Evolutionary conservation across 2,888 invertebrate species (phyloP), one percentile per base, ranked within the genome.

Genomic region (Drosophila tripunctata): DNA sequence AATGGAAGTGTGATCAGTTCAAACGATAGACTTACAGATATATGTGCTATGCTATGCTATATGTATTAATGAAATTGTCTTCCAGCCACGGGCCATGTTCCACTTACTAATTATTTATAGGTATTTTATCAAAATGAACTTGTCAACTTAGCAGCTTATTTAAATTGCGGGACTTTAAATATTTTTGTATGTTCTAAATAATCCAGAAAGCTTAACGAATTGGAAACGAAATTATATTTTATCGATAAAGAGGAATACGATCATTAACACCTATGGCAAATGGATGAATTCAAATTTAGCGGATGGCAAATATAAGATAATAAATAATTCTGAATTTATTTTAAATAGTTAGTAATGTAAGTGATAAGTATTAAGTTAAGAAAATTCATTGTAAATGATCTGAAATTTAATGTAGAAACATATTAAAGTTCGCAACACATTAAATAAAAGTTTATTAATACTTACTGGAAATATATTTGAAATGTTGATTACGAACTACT

Each of bases 1-100:
- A 71, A 71, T 65, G 72, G 52, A 48, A 30, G 24, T 35, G 31
- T 43, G 69, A 54, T 69, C 62, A 51, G 22, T 33, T 48, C 15
- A 8, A 4, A 3, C 41, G 54, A 47, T 68, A 17, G 33, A 45
- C 12, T 31, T 61, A 35, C 45, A 57, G 24, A 27, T 8, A 27
- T 8, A 27, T 27, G 10, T 27, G 3, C 27, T 27, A 61, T 61
- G 60, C 15, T 8, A 27, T 27, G 10, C 10, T 3, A 7, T 27
- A 61, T 61, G 60, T 19, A 21, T 31, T 45, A 36, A 47, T 60
- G 19, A 68, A 65, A 38, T 38, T 48, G 19, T 47, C 4, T 30
- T 50, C 15, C 17, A 35, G 47, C 33, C 47, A 44, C 45, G 44
- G 22, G 14, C 30, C 45, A 35, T 31, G 33, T 55, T 27, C 40